phyloP scores from a whole-genome alignment of 2,113 vertebrate genomes.

The Dipodomys merriami region DNA sequence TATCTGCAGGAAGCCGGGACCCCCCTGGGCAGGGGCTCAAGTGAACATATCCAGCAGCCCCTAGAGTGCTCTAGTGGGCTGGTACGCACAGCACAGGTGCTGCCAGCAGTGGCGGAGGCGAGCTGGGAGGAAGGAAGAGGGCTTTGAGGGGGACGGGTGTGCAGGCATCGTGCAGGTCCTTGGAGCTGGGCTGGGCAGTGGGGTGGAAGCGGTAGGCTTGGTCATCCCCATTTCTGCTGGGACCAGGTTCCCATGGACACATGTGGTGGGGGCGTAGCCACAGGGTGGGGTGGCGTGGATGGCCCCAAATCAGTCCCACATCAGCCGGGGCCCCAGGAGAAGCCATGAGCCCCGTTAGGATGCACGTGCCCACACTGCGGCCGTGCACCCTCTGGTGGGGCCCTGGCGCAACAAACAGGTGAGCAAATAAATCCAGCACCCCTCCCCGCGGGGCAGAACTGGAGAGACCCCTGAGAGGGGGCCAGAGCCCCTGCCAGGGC shows the following conservation, averaged over 20 bases:
- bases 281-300: not conserved
- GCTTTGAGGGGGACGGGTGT: not conserved
- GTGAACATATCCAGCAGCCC: too few species aligned
- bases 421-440: rapidly evolving
- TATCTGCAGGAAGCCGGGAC: rapidly evolving
- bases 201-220: rapidly evolving
- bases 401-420: too few species aligned
- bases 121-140: not conserved
- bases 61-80: too few species aligned
- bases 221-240: not conserved
- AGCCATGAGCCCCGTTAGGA: rapidly evolving
- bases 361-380: not conserved
- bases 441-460: rapidly evolving
- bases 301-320: too few species aligned
- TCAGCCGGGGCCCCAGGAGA: not conserved
- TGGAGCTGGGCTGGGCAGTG: not conserved
- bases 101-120: not conserved
- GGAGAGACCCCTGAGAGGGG: rapidly evolving
- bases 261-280: too few species aligned
- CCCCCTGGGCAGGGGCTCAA: rapidly evolving
- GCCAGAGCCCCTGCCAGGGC: not conserved
- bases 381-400: not conserved
- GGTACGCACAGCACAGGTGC: not conserved
- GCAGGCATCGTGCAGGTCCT: not conserved
- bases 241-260: not conserved